phyloP scores from a whole-genome alignment of 1,140 invertebrate species.

The Rhyacophila brunnea region DNA sequence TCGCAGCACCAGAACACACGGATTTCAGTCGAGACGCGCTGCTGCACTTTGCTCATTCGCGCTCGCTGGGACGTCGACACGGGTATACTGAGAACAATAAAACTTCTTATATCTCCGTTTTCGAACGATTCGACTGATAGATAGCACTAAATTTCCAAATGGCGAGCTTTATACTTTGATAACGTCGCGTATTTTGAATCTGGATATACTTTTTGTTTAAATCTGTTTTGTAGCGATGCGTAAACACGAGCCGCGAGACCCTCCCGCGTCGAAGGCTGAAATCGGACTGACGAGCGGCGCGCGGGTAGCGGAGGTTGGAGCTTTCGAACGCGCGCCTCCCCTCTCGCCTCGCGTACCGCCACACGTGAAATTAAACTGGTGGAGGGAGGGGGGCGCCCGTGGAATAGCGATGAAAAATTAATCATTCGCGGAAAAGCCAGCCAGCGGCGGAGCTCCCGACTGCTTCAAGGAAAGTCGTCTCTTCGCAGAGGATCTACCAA shows the following conservation, averaged over 20 bases:
- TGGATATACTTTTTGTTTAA: too few relatives aligned
- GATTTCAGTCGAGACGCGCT: slow-evolving; percentile 7
- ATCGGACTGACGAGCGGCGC: slow-evolving; percentile 10
- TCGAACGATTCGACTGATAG: too few relatives aligned
- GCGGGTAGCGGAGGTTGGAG: not conserved
- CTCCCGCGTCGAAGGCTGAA: slow-evolving; percentile 14
- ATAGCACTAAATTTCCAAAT: too few relatives aligned
- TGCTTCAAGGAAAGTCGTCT: not conserved
- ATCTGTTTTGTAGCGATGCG: not conserved
- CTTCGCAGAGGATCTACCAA: not conserved
- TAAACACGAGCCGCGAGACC: not conserved
- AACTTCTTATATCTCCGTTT: too few relatives aligned
- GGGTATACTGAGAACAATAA: not conserved
- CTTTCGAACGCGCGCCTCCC: not conserved
- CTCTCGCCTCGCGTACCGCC: not conserved
- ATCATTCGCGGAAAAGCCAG: slow-evolving; percentile 22
- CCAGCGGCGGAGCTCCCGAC: slow-evolving; percentile 8
- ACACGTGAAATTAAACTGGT: not conserved
- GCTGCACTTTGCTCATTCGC: slow-evolving; percentile 13
- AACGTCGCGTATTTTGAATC: too few relatives aligned
- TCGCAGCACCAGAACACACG: slow-evolving; percentile 4
- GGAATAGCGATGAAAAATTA: slow-evolving; percentile 12
- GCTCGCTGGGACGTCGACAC: not conserved
- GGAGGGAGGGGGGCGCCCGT: not conserved
- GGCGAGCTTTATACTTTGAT: too few relatives aligned